Evolutionary conservation across 2,113 vertebrate genomes (phyloP).

Genomic region (Anseranas semipalmata): DNA sequence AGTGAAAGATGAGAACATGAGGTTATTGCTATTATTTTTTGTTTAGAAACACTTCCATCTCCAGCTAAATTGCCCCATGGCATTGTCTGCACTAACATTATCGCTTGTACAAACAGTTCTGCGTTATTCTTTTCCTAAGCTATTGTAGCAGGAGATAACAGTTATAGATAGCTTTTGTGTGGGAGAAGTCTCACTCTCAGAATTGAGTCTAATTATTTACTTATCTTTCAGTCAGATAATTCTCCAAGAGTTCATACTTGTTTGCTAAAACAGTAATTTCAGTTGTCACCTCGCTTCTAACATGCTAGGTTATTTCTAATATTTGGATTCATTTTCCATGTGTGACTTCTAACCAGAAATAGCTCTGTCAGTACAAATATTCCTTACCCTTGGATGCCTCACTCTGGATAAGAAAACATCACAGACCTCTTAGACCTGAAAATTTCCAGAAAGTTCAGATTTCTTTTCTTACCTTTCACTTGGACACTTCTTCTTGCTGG

Average conservation of each 20-base stretch:
- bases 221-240: background rate
- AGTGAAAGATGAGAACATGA: background rate
- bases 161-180: background rate
- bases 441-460: background rate
- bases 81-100: background rate
- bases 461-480: background rate
- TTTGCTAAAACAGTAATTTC: constrained; percentile 19
- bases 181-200: background rate
- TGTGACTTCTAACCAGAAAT: background rate
- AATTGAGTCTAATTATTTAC: background rate
- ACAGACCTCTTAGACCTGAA: background rate
- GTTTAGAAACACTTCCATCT: background rate
- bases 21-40: background rate
- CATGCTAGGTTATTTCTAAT: background rate
- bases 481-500: background rate
- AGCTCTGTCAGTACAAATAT: background rate
- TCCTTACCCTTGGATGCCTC: background rate
- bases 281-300: background rate
- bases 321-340: background rate
- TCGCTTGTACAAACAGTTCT: background rate
- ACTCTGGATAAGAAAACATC: background rate
- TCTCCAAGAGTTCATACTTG: background rate
- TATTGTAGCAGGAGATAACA: background rate
- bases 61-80: background rate
- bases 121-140: background rate